Conservation (phyloP, 1,140 invertebrate species). For the Stenopsyche tienmushanensis region DNA sequence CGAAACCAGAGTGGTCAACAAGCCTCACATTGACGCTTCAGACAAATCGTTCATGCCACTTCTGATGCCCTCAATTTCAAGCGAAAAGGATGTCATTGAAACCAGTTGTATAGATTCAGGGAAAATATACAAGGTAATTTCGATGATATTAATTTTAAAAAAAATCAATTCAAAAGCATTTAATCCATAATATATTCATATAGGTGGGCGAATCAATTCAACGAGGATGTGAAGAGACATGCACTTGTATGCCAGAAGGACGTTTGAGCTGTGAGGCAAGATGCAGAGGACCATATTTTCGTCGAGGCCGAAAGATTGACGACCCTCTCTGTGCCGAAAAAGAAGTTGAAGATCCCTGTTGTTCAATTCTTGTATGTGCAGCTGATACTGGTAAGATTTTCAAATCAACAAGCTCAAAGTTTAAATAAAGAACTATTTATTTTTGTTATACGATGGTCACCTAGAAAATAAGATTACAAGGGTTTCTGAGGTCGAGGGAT, state of each 20-base stretch:
- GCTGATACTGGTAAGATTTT: constrained; percentile 53
- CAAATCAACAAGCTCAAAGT: not conserved
- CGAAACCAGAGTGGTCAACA: constrained; percentile 34
- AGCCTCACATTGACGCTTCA: constrained; percentile 24
- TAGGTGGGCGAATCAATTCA: constrained; percentile 65
- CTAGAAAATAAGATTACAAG: too few species aligned
- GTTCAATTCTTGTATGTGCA: constrained; percentile 67
- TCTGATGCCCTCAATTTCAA: constrained; percentile 45
- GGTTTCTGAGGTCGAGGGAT: too few species aligned
- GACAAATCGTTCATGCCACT: constrained; percentile 37
- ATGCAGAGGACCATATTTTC: constrained; percentile 63
- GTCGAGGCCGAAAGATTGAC: constrained; percentile 59
- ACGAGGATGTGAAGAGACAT: constrained; percentile 70
- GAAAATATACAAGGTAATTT: constrained; percentile 48
- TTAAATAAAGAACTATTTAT: not conserved
- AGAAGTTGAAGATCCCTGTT: constrained; percentile 73
- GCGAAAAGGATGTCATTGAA: constrained; percentile 47
- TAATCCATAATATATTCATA: constrained; percentile 12
- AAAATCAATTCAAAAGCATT: too few species aligned
- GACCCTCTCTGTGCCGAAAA: constrained; percentile 75
- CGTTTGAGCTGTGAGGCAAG: constrained; percentile 66
- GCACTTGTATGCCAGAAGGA: constrained; percentile 63
- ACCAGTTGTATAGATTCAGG: constrained; percentile 46
- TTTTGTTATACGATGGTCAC: too few species aligned
- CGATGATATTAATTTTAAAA: too few species aligned